Evolutionary conservation across 2,113 vertebrate genomes (phyloP).

Genomic region (Octodon degus): DNA sequence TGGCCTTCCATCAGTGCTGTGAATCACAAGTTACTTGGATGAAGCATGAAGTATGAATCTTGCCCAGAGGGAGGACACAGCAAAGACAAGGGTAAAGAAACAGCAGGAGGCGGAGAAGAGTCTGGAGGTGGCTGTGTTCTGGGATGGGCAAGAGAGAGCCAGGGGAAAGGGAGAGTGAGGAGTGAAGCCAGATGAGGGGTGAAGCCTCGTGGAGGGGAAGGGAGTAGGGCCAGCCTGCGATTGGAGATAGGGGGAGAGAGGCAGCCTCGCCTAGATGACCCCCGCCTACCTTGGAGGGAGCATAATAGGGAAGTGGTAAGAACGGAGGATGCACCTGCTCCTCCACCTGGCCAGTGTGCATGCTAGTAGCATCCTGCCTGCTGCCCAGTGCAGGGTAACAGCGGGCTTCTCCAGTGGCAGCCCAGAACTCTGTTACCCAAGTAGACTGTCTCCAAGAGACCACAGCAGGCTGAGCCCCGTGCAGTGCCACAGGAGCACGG

Average conservation of each 20-base stretch:
- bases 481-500: too few species aligned
- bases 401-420: too few species aligned
- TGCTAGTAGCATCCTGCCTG: fast-evolving
- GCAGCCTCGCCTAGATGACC: not conserved
- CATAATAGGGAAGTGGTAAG: fast-evolving
- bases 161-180: fast-evolving
- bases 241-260: not conserved
- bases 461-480: not conserved
- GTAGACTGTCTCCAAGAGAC: fast-evolving
- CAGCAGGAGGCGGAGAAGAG: not conserved
- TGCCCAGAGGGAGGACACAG: fast-evolving
- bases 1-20: not conserved
- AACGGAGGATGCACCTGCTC: not conserved
- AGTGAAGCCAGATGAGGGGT: fast-evolving
- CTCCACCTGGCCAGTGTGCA: fast-evolving
- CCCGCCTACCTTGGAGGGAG: not conserved
- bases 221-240: not conserved
- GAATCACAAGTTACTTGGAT: not conserved
- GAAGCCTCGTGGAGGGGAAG: not conserved
- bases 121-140: too few species aligned
- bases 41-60: not conserved
- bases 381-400: not conserved
- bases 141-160: fast-evolving
- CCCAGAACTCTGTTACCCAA: not conserved
- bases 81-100: not conserved